Evolutionary conservation across 1,140 invertebrate genomes (phyloP).

Genomic region (Stegodyphus dumicola): DNA sequence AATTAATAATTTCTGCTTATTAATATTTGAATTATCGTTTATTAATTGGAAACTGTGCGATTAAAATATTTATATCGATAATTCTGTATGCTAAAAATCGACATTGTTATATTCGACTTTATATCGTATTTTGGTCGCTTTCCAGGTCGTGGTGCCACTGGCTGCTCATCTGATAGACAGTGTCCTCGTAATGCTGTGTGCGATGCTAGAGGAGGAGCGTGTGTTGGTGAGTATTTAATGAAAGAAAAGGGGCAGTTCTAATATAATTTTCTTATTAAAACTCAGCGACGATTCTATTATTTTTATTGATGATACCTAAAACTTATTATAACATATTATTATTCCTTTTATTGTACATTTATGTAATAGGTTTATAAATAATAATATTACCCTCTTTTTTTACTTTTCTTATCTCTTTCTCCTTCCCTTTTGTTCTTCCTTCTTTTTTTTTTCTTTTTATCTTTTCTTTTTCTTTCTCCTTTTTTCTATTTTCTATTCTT

Average conservation of each 20-base stretch:
- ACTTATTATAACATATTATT: neutral
- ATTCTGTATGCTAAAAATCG: neutral
- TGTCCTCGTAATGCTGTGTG: slow-evolving; percentile 85
- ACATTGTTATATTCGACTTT: neutral
- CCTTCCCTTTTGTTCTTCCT: no score
- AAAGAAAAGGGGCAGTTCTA: no score
- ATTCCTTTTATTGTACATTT: neutral
- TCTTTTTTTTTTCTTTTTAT: no score
- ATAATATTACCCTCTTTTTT: no score
- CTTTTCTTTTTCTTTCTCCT: no score
- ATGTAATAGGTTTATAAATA: neutral
- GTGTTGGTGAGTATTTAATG: slow-evolving; percentile 56
- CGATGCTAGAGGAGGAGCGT: slow-evolving; percentile 73
- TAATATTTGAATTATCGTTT: neutral
- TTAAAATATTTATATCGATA: neutral
- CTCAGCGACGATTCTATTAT: no score
- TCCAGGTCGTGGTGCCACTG: slow-evolving; percentile 67
- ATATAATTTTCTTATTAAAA: no score
- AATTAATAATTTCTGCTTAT: neutral
- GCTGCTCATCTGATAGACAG: slow-evolving; percentile 79
- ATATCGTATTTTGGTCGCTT: neutral
- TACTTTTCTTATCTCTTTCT: no score
- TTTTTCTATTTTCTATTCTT: no score
- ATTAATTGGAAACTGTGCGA: neutral
- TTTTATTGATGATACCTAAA: neutral